Base-by-base conservation (phyloP, 2,888 invertebrate species). In the Nasonia oneida region DNA sequence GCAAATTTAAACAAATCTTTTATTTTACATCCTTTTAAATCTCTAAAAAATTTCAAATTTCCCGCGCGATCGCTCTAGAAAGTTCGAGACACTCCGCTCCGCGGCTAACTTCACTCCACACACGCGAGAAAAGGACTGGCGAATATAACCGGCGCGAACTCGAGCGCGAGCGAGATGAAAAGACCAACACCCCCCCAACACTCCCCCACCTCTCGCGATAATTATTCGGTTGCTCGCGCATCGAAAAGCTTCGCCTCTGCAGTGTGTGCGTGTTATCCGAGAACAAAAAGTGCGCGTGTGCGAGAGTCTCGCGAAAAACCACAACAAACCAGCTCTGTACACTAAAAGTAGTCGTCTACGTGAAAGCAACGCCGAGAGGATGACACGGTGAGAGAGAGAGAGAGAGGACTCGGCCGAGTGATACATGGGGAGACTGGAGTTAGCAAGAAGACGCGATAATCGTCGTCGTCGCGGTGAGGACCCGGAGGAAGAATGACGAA, bases 31-130 rank as follows among this genome's bases (percentile, higher is more conserved):
- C 1, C 42, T 42, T 1, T 8, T 0, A 42, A 42, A 42, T 42
- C 42, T 42, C 64, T n/a, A 4, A n/a, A 37, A 23, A 64, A 4
- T 18, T 79, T 3, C 6, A 79, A 80, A 18, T 29, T 50, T 70
- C 37, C 50, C 79, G 67, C 67, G 29, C 23, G 23, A 73, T 81
- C 81, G 81, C 57, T 50, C 57, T 29, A 81, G 39, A 81, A 74
- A 23, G 2, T 81, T 81, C 81, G 57, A 74, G 47, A 47, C 57
- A 15, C 53, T 6, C 18, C 4, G 37, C 37, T 64, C 64, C 10
- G 18, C n/a, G 2, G 4, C 64, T n/a, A 18, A 64, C 15, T 23
- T 64, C 64, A 23, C 6, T 23, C 5, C 18, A 2, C 14, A 6
- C 61, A 5, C 23, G 23, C 23, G 15, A 23, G 15, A 61, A 23